Evolutionary conservation across 2,888 invertebrate species (phyloP), one percentile per base, ranked within the genome.

Genomic region (Dryococelus australis): DNA sequence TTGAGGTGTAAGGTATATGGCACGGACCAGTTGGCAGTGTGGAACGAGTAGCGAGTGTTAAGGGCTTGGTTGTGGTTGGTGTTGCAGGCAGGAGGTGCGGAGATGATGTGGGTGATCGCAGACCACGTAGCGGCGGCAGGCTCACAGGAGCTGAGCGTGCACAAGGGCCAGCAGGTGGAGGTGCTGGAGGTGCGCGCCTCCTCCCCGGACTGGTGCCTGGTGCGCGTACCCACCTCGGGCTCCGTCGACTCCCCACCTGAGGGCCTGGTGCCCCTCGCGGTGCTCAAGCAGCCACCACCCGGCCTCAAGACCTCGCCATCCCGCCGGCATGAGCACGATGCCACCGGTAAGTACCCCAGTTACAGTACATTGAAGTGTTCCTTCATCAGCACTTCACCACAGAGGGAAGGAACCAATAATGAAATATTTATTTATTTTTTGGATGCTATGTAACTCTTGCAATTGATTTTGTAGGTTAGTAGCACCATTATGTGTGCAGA

Each of bases 121-220:
- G 98, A 98, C 92, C 97, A 97, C 92, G 93, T 94, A 43, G 96
- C 97, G n/a, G 94, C 96, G 27, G 93, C 95, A 20, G 95, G 96
- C 90, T 94, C 96, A 85, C 96, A 96, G 87, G 98, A 98, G 92
- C 93, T 98, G 90, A 95, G 95, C 87, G 98, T 99, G 84, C 94
- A 94, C 89, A 97, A 98, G 92, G 98, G 98, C 43, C 98, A 98
- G 93, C 98, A 98, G 93, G 98, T 98, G 89, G 98, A 98, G 92
- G 96, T 98, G 89, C 93, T 98, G 90, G 98, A 98, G 92, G 94
- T 95, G 89, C 95, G 96, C 91, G 93, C 95, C 88, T 93, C 91
- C 47, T 90, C 91, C 86, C 94, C 90, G 93, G 93, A 93, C 88
- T 92, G 93, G 93, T 93, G 93, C 26, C 90, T 90, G 92, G 95